phyloP scores from a whole-genome alignment of 2,113 vertebrate species.

The Rallus limicola region DNA sequence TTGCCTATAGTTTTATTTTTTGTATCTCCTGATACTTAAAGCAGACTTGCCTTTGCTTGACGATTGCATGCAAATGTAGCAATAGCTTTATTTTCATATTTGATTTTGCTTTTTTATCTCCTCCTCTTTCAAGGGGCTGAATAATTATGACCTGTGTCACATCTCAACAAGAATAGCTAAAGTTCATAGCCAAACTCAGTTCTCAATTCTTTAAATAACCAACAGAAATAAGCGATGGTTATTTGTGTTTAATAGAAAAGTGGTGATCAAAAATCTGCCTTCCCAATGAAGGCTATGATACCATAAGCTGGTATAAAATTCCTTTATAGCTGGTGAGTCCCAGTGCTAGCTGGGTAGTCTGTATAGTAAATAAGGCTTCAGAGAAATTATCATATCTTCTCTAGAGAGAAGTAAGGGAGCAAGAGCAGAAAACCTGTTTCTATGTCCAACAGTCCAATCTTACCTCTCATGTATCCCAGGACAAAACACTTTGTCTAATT shows the following conservation, averaged over 20 bases:
- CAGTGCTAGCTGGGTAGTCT: not conserved
- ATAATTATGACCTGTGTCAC: not conserved
- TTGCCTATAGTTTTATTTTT: not conserved
- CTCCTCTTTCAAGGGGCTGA: not conserved
- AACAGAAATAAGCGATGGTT: not conserved
- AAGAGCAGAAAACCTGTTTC: not conserved
- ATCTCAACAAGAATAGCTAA: not conserved
- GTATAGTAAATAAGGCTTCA: not conserved
- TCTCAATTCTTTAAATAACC: not conserved
- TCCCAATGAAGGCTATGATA: not conserved
- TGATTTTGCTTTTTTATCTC: not conserved
- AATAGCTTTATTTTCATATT: not conserved
- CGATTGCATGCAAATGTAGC: not conserved
- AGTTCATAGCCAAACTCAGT: not conserved
- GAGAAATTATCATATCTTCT: not conserved
- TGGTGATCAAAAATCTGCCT: not conserved
- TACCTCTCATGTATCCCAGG: not conserved
- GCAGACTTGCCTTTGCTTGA: not conserved
- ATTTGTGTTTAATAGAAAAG: not conserved
- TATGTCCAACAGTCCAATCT: not conserved
- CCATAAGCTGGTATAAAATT: not conserved
- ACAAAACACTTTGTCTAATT: not conserved
- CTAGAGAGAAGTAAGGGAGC: not conserved
- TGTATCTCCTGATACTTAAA: not conserved
- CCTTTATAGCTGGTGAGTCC: not conserved